These are phyloP conservation scores for Trypoxylon attenuatum DNA, from an alignment of 2,888 invertebrate genomes.

Conservation along the genomic window DNA sequence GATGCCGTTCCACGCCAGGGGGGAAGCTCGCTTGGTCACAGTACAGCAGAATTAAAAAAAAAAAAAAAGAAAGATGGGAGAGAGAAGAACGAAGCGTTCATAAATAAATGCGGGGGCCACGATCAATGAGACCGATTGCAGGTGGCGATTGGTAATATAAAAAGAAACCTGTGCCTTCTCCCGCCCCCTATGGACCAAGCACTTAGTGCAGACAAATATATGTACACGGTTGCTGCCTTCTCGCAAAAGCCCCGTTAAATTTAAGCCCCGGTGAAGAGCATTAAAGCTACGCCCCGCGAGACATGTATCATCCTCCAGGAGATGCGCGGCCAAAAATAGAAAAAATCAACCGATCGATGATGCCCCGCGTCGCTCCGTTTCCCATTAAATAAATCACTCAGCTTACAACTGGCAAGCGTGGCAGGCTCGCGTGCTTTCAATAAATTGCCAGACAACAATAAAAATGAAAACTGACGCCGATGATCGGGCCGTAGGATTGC, in stretches of 20 bases:
- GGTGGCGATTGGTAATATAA: too few relatives aligned
- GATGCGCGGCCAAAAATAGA: neutral
- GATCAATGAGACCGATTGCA: too few relatives aligned
- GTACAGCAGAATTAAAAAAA: too few relatives aligned
- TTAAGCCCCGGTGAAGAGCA: neutral
- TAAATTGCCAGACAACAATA: neutral
- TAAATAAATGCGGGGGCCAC: too few relatives aligned
- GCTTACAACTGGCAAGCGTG: neutral
- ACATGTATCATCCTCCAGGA: neutral
- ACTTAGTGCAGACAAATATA: too few relatives aligned
- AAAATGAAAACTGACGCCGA: conserved; percentile 5
- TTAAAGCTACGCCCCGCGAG: neutral
- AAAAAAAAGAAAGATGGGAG: too few relatives aligned
- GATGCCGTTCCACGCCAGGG: too few relatives aligned
- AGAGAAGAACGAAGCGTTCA: too few relatives aligned
- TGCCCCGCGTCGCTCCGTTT: neutral
- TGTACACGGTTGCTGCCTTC: too few relatives aligned
- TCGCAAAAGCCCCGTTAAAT: neutral
- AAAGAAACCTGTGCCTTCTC: too few relatives aligned
- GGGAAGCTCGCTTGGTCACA: too few relatives aligned
- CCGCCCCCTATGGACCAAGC: too few relatives aligned
- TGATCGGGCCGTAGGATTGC: conserved; percentile 2
- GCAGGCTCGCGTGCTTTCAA: neutral
- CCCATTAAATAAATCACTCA: conserved; percentile 5
- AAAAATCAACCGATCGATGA: conserved; percentile 1